Base-by-base conservation (phyloP, 2,888 invertebrate genomes). In the Ophion obscuratus region DNA sequence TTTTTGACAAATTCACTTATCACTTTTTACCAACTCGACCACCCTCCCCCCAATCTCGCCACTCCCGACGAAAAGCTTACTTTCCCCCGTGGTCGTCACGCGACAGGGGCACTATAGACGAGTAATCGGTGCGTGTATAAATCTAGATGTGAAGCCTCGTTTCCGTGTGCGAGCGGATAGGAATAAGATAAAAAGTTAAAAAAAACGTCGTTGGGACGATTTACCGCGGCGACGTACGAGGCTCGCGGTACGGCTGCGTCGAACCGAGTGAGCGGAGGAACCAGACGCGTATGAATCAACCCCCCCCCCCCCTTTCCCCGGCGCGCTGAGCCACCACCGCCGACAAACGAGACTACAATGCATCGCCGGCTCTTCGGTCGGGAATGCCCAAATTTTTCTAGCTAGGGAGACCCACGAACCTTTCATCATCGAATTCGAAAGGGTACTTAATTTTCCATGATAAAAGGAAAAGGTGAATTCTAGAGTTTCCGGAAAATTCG, bases 161-260 rank as follows among this genome's bases (percentile, higher is more conserved):
- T 40, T 31, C n/a, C 20, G 11, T 64, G 36, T 24, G 24, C 7
- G 2, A 31, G 9, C 44, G 4, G 11, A 31, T 47, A 64, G 20
- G 57, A 66, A 3, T 3, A 67, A 59, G 67, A 77, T 40, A 17
- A 44, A 62, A 73, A 66, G 27, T 47, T 66, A 53, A 64, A 36
- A 77, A 68, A 44, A 79, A 44, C 14, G 53, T 31, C 14, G 14
- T 4, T 53, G 4, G 53, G 5, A 53, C n/a, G 24, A 64, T 57
- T 27, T 31, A 57, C 76, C 82, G 71, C 79, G 81, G 79, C 79
- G 67, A 76, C 17, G 61, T 71, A 89, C 89, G 89, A 91, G 88
- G 89, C 88, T 88, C 89, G 88, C 89, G 89, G 89, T 86, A 89
- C 91, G 92, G 88, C 90, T 90, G 91, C 91, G 89, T 89, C 87